phyloP scores from a whole-genome alignment of 2,888 invertebrate species.

The Scaptomyza cyrtandrae region DNA sequence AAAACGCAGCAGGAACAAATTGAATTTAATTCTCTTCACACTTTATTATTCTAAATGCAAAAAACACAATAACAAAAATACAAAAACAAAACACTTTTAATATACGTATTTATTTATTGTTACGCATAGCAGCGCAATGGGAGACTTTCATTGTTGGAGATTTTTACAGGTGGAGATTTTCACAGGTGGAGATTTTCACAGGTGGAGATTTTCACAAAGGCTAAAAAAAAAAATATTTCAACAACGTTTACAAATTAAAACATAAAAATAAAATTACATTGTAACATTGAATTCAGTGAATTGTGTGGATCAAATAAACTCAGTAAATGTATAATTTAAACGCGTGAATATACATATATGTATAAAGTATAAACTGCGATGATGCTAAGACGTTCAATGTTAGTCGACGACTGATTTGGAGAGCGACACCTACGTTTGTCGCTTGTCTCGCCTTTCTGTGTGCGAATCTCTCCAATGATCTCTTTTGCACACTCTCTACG shows the following conservation, averaged over 20 bases:
- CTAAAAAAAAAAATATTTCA: background rate
- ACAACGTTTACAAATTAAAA: background rate
- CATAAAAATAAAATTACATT: background rate
- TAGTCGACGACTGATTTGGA: background rate
- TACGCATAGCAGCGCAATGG: background rate
- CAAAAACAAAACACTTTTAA: background rate
- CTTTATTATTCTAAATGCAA: background rate
- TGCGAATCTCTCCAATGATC: background rate
- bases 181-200: no score
- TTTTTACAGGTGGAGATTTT: no score
- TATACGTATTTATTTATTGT: background rate
- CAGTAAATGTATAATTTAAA: background rate
- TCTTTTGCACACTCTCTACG: background rate
- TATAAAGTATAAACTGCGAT: no score
- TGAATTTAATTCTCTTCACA: no score
- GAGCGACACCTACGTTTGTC: background rate
- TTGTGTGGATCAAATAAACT: background rate
- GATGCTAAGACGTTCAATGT: background rate
- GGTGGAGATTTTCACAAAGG: background rate
- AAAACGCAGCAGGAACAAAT: no score
- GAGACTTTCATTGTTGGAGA: background rate
- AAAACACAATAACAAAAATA: background rate
- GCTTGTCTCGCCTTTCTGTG: background rate
- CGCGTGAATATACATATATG: no score
- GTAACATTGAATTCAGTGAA: background rate